Evolutionary conservation across 2,797 vertebrate species (phyloP).

Genomic region (Coccyzus lansbergi): DNA sequence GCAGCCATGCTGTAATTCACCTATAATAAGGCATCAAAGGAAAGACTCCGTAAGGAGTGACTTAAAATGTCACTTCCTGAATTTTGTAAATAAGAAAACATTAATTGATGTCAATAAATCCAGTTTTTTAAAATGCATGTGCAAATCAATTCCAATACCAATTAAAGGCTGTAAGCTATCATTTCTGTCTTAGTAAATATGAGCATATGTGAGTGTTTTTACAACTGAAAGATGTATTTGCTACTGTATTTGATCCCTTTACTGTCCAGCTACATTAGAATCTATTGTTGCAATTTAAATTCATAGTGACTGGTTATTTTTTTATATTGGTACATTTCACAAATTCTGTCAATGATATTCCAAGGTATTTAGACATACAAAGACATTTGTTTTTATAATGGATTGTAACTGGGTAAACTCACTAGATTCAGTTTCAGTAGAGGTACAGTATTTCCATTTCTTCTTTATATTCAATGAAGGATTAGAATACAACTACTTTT

Average conservation of each 20-base stretch:
- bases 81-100: slow-evolving; percentile 56
- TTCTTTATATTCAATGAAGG: background rate
- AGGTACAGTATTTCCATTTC: background rate
- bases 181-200: slow-evolving; percentile 69
- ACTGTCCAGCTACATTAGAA: slow-evolving; percentile 36
- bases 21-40: slow-evolving; percentile 53
- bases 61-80: slow-evolving; percentile 34
- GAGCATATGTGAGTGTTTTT: slow-evolving; percentile 67
- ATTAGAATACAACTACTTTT: background rate
- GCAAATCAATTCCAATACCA: slow-evolving; percentile 48
- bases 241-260: slow-evolving; percentile 27
- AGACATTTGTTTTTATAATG: background rate
- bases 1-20: slow-evolving; percentile 61
- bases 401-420: background rate
- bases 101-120: slow-evolving; percentile 39
- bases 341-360: background rate
- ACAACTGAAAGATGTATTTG: slow-evolving; percentile 58
- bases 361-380: background rate
- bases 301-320: background rate
- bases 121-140: slow-evolving; percentile 51
- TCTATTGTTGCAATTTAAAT: slow-evolving; percentile 16
- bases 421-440: background rate
- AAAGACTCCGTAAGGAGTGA: slow-evolving; percentile 1
- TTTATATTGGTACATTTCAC: slow-evolving; percentile 14
- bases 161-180: slow-evolving; percentile 53